Conservation (phyloP, 2,113 vertebrate genomes). For the Gorilla gorilla region DNA sequence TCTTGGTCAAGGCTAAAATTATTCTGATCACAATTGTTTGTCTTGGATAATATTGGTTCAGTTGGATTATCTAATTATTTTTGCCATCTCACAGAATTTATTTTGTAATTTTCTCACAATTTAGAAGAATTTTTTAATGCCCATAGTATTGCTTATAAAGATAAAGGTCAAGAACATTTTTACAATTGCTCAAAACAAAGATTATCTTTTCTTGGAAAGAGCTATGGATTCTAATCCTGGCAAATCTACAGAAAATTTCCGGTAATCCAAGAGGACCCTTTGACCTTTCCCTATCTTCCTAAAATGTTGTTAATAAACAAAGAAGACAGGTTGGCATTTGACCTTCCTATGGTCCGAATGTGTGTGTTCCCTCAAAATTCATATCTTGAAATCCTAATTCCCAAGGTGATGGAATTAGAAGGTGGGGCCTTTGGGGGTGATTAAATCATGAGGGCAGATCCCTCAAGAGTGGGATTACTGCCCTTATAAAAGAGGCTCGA, state of each 20-base stretch:
- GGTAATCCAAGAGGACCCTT: not conserved
- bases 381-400: not conserved
- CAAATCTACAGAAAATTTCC: conserved; percentile 24
- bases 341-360: not conserved
- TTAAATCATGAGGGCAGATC: not conserved
- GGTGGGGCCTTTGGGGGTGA: not conserved
- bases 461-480: not conserved
- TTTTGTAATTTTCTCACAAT: conserved; percentile 49
- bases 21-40: conserved; percentile 44
- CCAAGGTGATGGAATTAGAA: not conserved
- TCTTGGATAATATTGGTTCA: conserved; percentile 54
- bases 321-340: not conserved
- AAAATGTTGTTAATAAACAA: conserved; percentile 32
- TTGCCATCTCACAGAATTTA: conserved; percentile 49
- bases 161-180: conserved; percentile 41
- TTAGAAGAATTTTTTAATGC: conserved; percentile 4
- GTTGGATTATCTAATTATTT: conserved; percentile 66
- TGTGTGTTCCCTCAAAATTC: not conserved
- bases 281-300: not conserved
- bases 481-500: not conserved
- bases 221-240: conserved; percentile 4
- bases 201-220: conserved; percentile 36
- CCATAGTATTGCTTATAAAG: conserved; percentile 37
- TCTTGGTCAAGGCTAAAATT: conserved; percentile 46
- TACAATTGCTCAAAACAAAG: conserved; percentile 22